Evolutionary conservation across 2,113 vertebrate genomes (phyloP).

Genomic region (Callorhinus ursinus): DNA sequence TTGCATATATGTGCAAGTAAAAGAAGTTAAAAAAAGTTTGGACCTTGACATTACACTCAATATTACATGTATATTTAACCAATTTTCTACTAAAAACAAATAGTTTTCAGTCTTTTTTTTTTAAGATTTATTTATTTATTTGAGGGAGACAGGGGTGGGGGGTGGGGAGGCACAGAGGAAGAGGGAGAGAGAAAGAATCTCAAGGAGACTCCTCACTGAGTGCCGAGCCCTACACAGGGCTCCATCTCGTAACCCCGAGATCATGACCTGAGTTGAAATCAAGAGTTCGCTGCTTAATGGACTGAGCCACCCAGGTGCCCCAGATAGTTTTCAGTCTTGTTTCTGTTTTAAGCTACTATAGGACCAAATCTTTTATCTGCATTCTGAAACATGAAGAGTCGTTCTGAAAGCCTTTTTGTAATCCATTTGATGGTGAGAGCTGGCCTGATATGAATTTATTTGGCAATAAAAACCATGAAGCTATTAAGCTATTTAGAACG

Average conservation of each 20-base stretch:
- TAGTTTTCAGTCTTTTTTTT: constrained; percentile 9
- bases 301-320: neutral
- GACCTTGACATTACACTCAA: neutral
- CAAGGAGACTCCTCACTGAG: neutral
- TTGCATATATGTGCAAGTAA: neutral
- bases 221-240: neutral
- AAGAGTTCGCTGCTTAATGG: neutral
- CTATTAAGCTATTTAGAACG: constrained; percentile 3
- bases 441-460: neutral
- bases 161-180: neutral
- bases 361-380: neutral
- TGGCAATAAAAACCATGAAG: neutral
- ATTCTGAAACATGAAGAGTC: constrained; percentile 16
- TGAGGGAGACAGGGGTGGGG: neutral
- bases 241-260: neutral
- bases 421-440: neutral
- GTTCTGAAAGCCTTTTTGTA: neutral
- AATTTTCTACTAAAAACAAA: neutral
- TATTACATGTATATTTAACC: neutral
- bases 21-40: neutral
- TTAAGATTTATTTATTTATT: neutral
- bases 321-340: neutral
- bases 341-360: constrained; percentile 13
- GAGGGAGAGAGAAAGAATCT: neutral
- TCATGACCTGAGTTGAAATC: neutral